phyloP scores from a whole-genome alignment of 1,140 invertebrate species.

The Drosophila gunungcola region DNA sequence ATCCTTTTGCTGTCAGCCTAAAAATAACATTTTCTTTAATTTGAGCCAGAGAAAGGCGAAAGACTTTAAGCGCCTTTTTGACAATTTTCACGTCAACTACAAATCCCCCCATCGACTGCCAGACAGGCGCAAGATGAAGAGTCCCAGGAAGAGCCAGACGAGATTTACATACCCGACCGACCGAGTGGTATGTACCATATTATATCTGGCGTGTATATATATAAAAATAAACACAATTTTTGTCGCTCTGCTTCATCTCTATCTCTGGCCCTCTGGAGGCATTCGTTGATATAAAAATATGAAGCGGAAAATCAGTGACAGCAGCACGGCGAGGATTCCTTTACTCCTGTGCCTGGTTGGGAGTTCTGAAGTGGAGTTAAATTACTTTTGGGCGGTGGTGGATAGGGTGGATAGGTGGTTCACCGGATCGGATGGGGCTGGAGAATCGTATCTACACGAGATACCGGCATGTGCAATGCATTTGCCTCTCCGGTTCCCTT shows the following conservation, averaged over 20 bases:
- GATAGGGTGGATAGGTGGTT: not conserved
- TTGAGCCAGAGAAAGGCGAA: slow-evolving; percentile 40
- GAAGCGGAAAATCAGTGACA: slow-evolving; percentile 82
- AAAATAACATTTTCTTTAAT: slow-evolving; percentile 81
- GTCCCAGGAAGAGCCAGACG: slow-evolving; percentile 43
- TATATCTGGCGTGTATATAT: slow-evolving; percentile 53
- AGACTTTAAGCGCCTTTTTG: slow-evolving; percentile 80
- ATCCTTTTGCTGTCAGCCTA: slow-evolving; percentile 74
- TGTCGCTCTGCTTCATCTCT: slow-evolving; percentile 51
- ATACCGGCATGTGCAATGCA: slow-evolving; percentile 27
- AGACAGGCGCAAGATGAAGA: slow-evolving; percentile 24
- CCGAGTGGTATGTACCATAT: slow-evolving; percentile 16
- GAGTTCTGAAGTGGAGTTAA: slow-evolving; percentile 80
- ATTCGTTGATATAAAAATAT: slow-evolving; percentile 70
- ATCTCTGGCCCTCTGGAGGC: slow-evolving; percentile 49
- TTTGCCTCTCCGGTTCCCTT: slow-evolving; percentile 40
- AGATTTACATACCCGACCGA: slow-evolving; percentile 64
- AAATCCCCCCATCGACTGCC: slow-evolving; percentile 60
- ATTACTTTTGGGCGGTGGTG: slow-evolving; percentile 64
- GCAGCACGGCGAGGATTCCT: slow-evolving; percentile 57
- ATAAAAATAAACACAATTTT: slow-evolving; percentile 78
- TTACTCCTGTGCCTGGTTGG: slow-evolving; percentile 41
- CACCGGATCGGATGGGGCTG: slow-evolving; percentile 5
- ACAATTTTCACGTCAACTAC: slow-evolving; percentile 80
- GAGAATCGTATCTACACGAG: slow-evolving; percentile 35